A percentile compares a stretch with the other conserved stretches of the same genome.
phyloP scores from a whole-genome alignment of 2,113 vertebrate genomes.

The Phalacrocorax pelagicus region DNA sequence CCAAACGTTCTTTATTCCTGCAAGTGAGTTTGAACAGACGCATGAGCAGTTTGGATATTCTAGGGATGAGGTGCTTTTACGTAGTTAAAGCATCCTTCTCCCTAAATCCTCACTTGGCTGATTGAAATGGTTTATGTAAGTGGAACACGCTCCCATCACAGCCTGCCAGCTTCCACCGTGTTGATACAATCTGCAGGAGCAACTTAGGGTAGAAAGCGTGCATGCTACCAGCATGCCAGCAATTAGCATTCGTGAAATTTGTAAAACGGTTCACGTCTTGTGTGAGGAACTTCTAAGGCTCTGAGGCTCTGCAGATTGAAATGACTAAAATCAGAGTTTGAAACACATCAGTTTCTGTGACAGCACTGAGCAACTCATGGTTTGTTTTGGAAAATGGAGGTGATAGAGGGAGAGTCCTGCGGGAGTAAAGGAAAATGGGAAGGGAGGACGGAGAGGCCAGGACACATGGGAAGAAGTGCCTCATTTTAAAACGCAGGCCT shows the following conservation, averaged over 20 bases:
- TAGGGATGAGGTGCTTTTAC: not conserved
- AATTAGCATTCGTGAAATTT: fast-evolving
- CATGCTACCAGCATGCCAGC: fast-evolving
- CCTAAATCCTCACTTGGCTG: not conserved
- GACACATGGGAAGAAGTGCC: fast-evolving
- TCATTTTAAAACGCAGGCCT: not conserved
- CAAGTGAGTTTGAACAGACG: not conserved
- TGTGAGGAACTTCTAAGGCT: not conserved
- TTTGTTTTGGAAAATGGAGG: not conserved
- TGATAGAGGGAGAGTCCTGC: not conserved
- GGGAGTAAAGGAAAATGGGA: not conserved
- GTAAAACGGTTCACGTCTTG: fast-evolving
- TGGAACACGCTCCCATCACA: fast-evolving
- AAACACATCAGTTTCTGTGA: not conserved
- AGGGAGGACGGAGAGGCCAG: not conserved
- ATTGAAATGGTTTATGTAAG: too few relatives aligned
- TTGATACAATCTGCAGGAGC: too few relatives aligned
- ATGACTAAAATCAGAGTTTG: not conserved
- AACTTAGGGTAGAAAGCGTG: not conserved
- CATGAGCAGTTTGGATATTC: not conserved
- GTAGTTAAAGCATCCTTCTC: not conserved
- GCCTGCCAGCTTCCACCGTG: not conserved
- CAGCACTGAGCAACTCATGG: fast-evolving
- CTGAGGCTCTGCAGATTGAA: not conserved
- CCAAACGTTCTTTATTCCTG: not conserved